phyloP scores from a whole-genome alignment of 35 echinoderm and acorn worm species.

The Strongylocentrotus purpuratus region DNA sequence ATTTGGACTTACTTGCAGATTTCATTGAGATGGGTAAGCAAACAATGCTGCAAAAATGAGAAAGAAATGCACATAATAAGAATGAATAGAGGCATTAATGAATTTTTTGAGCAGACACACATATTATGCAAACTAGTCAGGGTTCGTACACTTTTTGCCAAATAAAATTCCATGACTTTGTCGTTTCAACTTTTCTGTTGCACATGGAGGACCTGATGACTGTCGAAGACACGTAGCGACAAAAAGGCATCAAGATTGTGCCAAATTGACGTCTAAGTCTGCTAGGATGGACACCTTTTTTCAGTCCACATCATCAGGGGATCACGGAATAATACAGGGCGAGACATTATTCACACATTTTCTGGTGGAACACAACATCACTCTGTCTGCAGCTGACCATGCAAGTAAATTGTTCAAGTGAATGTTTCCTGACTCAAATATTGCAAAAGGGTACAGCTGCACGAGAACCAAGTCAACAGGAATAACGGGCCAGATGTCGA shows the following conservation, averaged over 20 bases:
- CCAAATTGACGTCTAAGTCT: not conserved
- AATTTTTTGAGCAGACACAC: not conserved
- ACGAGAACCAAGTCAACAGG: slow-evolving; percentile 50
- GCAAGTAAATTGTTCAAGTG: slow-evolving; percentile 38
- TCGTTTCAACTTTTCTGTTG: not conserved
- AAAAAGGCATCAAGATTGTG: not conserved
- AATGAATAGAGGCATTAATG: not conserved
- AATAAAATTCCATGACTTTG: too few relatives aligned
- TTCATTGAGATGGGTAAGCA: slow-evolving; percentile 44
- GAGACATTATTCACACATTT: slow-evolving; percentile 60
- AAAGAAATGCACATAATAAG: not conserved
- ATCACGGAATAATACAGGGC: slow-evolving; percentile 21
- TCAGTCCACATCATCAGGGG: not conserved
- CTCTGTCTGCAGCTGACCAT: slow-evolving; percentile 51
- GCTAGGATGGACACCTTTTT: slow-evolving; percentile 3
- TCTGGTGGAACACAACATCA: slow-evolving; percentile 60
- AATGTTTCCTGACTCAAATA: slow-evolving; percentile 58
- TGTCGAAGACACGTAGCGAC: not conserved
- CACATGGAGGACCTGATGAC: not conserved
- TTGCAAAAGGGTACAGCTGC: slow-evolving; percentile 61
- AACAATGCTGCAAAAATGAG: slow-evolving; percentile 46
- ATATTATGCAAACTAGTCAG: not conserved
- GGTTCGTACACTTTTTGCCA: too few relatives aligned
- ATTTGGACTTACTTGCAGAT: slow-evolving; percentile 45
- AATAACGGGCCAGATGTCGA: slow-evolving; percentile 12